A percentile compares a stretch with the other conserved stretches of the same genome.
Evolutionary conservation across 2,888 invertebrate genomes (phyloP).

Genomic region (Drosophila yooni): DNA sequence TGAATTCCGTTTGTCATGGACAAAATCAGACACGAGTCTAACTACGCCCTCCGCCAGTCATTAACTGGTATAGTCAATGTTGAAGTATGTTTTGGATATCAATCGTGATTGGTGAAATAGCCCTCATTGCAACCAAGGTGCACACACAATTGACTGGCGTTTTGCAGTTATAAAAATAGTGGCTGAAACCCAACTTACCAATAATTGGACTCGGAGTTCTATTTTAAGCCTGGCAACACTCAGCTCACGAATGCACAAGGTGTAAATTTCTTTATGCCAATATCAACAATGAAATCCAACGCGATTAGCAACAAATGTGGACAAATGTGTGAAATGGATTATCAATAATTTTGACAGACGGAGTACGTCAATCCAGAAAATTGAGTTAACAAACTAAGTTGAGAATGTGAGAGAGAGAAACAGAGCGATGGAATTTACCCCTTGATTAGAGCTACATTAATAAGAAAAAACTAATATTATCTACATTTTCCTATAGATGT

Average conservation of each 20-base stretch:
- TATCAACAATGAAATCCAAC: constrained; percentile 47
- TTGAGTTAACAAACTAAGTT: constrained; percentile 27
- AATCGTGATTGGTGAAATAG: constrained; percentile 16
- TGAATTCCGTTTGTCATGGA: constrained; percentile 26
- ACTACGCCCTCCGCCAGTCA: background rate
- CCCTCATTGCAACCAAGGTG: constrained; percentile 39
- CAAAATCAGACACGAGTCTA: constrained; percentile 8
- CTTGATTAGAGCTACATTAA: background rate
- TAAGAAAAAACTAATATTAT: background rate
- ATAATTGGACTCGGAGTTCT: constrained; percentile 15
- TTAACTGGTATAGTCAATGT: background rate
- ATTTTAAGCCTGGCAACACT: constrained; percentile 40
- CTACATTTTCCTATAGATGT: background rate
- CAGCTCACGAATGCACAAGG: constrained; percentile 44
- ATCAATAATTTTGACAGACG: constrained; percentile 56
- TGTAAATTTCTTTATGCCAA: constrained; percentile 64
- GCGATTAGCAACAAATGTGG: constrained; percentile 55
- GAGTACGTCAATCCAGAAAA: constrained; percentile 41
- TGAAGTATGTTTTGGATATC: constrained; percentile 32
- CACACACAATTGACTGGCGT: constrained; percentile 23
- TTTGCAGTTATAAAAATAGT: background rate
- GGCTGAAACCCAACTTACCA: constrained; percentile 8
- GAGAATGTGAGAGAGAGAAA: background rate
- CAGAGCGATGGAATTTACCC: background rate
- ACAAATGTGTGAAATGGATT: constrained; percentile 56